Base-by-base conservation (phyloP, 2,888 invertebrate genomes). In the Pachycephus smyrnensis region DNA sequence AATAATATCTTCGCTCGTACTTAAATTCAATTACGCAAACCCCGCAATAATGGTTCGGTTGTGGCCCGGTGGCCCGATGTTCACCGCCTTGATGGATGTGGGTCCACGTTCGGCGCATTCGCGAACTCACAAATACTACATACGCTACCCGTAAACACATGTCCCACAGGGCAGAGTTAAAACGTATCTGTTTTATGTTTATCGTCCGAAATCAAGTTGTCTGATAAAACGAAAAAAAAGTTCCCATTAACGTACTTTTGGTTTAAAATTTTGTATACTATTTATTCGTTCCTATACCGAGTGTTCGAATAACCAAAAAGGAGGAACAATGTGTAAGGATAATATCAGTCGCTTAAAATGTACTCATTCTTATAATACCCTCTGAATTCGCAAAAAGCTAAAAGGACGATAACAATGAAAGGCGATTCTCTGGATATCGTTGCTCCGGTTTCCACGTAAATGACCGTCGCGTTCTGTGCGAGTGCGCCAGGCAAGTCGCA, bases 1-100 rank as follows among this genome's bases (percentile, higher is more conserved):
- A 91, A 91, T 90, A 90, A 91, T 90, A 90, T 90, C 90, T 90
- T 89, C 86, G 87, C 89, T 88, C 86, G 90, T 88, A 87, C 89
- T 90, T 90, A 87, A 88, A 90, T 91, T 90, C 90, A 91, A 90
- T 91, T 89, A 90, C 86, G 83, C 85, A 86, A 88, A 85, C 83
- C 84, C 86, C 85, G 86, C 87, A 88, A 89, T 91, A 90, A 90
- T 90, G 90, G 89, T 86, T 86, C 84, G 90, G 87, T 88, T 90
- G 89, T 88, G 89, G 86, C 84, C 84, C 79, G 76, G 89, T 88
- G 89, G 86, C 84, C 85, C 79, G 76, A 77, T 80, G 80, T 80
- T 84, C 84, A 84, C 86, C 88, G 86, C 86, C 88, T 88, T 90
- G 91, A 91, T 91, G 88, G 86, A 91, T 90, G 90, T 83, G 84